Evolutionary conservation across 92 coral and sea anemone genomes (phyloP), one percentile per base, ranked within the genome.

Genomic region (Porites evermanni): DNA sequence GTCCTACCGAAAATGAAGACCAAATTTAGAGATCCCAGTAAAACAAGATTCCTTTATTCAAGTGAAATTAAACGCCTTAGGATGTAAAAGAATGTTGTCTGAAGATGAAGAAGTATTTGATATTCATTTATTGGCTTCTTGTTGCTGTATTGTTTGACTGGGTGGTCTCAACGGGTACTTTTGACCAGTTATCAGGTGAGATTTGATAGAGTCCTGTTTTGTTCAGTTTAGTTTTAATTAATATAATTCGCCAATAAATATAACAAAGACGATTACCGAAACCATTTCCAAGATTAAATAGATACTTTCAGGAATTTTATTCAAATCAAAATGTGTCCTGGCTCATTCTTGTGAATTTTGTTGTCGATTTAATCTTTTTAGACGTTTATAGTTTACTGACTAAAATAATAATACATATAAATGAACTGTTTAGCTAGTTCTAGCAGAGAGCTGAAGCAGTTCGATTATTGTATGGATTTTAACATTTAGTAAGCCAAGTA

Each of bases 181-280:
- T 83, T 17, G 87, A 83, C 26, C 79, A 83, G 80, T 54, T 83
- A 83, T 83, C 87, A 83, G 87, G 87, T 83, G 74, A 64, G 80
- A 56, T 1, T 38, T 70, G 70, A 63, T 63, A 64, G 21, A 64
- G 53, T n/a, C 70, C 64, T 53, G 23, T 38, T 38, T 38, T 38
- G 47, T 38, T 38, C 47, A 38, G 47, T 38, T 38, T 4, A 38
- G 47, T 38, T 38, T 38, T 38, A 38, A n/a, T 9, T 50, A 9
- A 74, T 5, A 20, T 56, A 1, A 58, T 7, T 60, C 2, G 29
- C 12, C n/a, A 18, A n/a, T 21, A 67, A 21, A 67, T 38, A 4
- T 38, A 38, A 38, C 47, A 38, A 38, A 38, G 5, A 38, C 47
- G 47, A 38, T 38, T 3, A 38, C 47, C 4, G 47, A 38, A 38